Evolutionary conservation across 2,113 vertebrate genomes (phyloP).

Genomic region (Atlantisia rogersi): DNA sequence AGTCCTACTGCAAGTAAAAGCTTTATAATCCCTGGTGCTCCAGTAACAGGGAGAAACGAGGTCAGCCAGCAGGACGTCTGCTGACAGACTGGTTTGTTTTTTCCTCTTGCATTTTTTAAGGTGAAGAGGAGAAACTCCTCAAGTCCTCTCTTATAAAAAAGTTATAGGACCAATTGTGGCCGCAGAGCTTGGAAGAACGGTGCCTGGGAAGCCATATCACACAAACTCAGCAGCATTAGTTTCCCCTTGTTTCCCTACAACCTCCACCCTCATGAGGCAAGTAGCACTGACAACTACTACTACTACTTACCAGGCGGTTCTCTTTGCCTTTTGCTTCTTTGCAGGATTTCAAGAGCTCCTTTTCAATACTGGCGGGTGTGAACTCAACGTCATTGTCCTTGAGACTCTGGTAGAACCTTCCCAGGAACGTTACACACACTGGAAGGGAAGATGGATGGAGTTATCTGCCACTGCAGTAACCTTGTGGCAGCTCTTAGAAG

Average conservation of each 20-base stretch:
- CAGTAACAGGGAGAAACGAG: neutral
- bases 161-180: neutral
- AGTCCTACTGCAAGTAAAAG: neutral
- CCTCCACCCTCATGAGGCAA: neutral
- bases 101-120: neutral
- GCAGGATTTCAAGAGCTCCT: slow-evolving; percentile 85
- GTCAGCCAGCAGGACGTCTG: neutral
- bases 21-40: neutral
- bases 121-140: neutral
- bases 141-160: neutral
- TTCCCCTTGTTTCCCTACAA: neutral
- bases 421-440: slow-evolving; percentile 94
- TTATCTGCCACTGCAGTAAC: neutral
- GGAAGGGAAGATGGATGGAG: slow-evolving; percentile 54
- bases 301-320: slow-evolving; percentile 90
- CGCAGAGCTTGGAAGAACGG: neutral
- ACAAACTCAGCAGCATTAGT: neutral
- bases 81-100: accelerated
- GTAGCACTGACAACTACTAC: neutral
- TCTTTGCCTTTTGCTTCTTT: slow-evolving; percentile 93
- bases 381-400: slow-evolving; percentile 84
- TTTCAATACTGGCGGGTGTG: slow-evolving; percentile 85
- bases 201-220: neutral
- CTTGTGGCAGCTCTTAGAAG: neutral
- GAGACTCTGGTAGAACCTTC: slow-evolving; percentile 89